Evolutionary conservation across 2,113 vertebrate genomes (phyloP).

Genomic region (Chionis minor): DNA sequence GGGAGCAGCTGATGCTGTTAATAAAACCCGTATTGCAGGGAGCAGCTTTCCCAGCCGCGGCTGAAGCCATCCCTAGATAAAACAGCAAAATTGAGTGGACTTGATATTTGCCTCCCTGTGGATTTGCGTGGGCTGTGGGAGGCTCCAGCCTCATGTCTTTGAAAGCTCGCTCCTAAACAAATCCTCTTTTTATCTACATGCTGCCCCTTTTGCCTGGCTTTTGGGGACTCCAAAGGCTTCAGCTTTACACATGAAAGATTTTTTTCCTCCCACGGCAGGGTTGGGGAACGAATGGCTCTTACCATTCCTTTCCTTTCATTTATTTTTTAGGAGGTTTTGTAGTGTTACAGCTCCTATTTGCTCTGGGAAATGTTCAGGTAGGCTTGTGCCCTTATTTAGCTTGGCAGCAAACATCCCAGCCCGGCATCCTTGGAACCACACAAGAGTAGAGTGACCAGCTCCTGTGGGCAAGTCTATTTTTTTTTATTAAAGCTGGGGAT

Average conservation of each 20-base stretch:
- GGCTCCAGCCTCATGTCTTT: neutral
- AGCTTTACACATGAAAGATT: neutral
- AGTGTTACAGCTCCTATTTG: neutral
- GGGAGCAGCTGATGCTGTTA: neutral
- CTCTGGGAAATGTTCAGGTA: neutral
- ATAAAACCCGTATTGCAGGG: neutral
- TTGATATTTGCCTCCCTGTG: rapidly evolving
- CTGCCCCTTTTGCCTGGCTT: neutral
- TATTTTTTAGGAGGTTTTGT: neutral
- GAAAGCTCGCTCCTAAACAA: neutral
- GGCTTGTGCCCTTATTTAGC: neutral
- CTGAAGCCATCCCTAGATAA: neutral
- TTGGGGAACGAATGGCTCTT: rapidly evolving
- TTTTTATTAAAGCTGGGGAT: neutral
- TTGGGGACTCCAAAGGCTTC: neutral
- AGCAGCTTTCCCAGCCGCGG: neutral
- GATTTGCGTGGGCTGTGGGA: neutral
- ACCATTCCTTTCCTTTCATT: neutral
- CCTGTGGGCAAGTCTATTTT: neutral
- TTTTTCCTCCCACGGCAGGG: neutral
- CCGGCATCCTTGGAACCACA: no score
- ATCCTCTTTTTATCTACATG: neutral
- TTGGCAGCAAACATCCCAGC: neutral
- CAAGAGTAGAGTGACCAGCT: rapidly evolving
- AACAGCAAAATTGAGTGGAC: neutral